Conservation (phyloP, 2,888 invertebrate genomes). For the Unio pictorum region DNA sequence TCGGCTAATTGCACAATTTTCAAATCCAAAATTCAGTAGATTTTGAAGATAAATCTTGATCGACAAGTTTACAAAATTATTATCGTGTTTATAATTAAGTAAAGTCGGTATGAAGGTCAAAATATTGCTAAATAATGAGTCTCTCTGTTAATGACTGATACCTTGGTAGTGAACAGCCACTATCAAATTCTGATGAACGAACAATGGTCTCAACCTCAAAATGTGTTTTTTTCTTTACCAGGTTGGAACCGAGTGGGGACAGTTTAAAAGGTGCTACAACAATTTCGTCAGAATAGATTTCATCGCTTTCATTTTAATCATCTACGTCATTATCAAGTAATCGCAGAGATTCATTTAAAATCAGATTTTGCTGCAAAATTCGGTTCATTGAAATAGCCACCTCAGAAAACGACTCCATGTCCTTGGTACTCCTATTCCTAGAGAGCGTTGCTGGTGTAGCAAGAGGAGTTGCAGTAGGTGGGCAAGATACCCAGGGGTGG, state of each 20-base stretch:
- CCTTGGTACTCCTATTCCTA: conserved; percentile 94
- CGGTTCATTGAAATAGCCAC: conserved; percentile 97
- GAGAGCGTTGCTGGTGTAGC: conserved; percentile 89
- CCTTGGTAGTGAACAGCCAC: conserved; percentile 44
- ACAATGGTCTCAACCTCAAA: conserved; percentile 28
- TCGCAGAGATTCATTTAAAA: conserved; percentile 74
- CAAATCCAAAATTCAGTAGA: too few relatives aligned
- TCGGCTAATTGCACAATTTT: too few relatives aligned
- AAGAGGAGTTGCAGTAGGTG: conserved; percentile 74
- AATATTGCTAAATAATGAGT: neutral
- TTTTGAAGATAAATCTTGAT: too few relatives aligned
- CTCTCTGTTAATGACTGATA: conserved; percentile 43
- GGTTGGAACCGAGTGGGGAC: conserved; percentile 85
- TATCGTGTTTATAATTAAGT: too few relatives aligned
- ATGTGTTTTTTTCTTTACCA: conserved; percentile 80
- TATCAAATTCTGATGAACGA: conserved; percentile 38
- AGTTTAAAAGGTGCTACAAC: conserved; percentile 78
- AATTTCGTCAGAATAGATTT: conserved; percentile 55
- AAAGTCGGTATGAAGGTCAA: too few relatives aligned
- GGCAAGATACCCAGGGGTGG: too few relatives aligned
- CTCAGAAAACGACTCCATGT: conserved; percentile 95
- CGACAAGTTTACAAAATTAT: too few relatives aligned
- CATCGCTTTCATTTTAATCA: conserved; percentile 41
- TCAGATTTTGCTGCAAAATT: conserved; percentile 88
- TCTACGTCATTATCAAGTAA: conserved; percentile 34